Evolutionary conservation across 2,888 invertebrate genomes (phyloP), one percentile per base, ranked within the genome.

Genomic region (Conus canariensis): DNA sequence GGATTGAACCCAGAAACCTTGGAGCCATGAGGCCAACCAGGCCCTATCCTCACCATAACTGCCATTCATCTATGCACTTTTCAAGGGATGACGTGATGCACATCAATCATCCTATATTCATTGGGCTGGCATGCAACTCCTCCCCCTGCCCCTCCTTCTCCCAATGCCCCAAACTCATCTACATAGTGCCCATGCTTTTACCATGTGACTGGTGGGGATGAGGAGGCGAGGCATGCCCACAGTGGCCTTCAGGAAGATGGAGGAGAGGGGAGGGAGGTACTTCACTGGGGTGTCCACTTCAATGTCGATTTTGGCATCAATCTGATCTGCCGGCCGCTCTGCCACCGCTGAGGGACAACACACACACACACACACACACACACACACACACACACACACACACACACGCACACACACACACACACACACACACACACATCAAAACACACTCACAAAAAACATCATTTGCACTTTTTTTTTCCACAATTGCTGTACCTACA

Each of bases 281-380:
- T 92, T 91, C 14, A 93, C 92, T 10, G 95, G 95, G 10, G 93
- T 94, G 92, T 95, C 95, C 58, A 95, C 93, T 87, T 95, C 95
- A 2, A 95, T 91, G 60, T 94, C 93, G 1, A 95, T 87, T 25
- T 92, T 91, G 45, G 95, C 95, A 12, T 90, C 92, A 85, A 94
- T 93, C 90, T 93, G 91, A 80, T 94, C 94, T 25, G 95, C 93
- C 6, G 94, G 93, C n/a, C 92, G 92, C 87, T 93, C 90, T 1
- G 93, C 92, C 90, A 93, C 89, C 7, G 92, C 94, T 94, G 91
- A 91, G 60, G 74, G 74, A 56, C 77, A 12, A n/a, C n/a, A n/a
- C n/a, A n/a, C n/a, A n/a, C n/a, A n/a, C n/a, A n/a, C n/a, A 60
- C 16, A 85, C 19, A 85, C 12, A 58, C 83, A 83, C 60, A 60